Conservation (phyloP, 2,113 vertebrate species). For the Elgaria multicarinata region DNA sequence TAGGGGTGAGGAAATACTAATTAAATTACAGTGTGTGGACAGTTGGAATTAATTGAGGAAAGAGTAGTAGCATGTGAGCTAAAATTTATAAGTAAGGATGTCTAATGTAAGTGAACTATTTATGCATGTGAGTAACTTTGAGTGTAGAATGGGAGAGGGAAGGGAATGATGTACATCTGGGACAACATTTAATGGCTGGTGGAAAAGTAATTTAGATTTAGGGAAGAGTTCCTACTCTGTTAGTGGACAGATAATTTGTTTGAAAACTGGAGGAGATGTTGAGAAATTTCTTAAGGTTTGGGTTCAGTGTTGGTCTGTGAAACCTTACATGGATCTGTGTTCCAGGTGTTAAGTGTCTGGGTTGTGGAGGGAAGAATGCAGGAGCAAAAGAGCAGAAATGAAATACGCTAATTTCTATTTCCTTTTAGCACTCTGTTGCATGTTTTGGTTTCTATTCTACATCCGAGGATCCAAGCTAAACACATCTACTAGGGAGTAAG, state of each 20-base stretch:
- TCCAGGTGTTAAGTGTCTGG: neutral
- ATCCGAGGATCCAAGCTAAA: neutral
- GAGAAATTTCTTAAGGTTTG: neutral
- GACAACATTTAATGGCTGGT: neutral
- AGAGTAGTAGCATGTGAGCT: neutral
- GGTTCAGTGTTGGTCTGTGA: neutral
- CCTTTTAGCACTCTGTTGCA: neutral
- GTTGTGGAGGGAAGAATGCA: neutral
- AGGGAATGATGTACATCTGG: neutral
- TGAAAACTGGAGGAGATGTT: neutral
- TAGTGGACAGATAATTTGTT: neutral
- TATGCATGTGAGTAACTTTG: neutral
- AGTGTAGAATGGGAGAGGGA: neutral
- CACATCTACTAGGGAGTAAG: neutral
- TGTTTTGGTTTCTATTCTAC: neutral
- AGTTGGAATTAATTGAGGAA: neutral
- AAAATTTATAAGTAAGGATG: neutral
- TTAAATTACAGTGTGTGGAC: neutral
- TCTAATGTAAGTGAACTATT: neutral
- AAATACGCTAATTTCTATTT: constrained; percentile 1
- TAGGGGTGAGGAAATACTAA: neutral
- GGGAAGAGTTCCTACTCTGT: neutral
- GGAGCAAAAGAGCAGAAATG: neutral
- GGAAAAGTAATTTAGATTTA: neutral
- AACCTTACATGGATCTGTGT: neutral